Evolutionary conservation across 2,888 invertebrate genomes (phyloP), one percentile per base, ranked within the genome.

Genomic region (Ischnura elegans): DNA sequence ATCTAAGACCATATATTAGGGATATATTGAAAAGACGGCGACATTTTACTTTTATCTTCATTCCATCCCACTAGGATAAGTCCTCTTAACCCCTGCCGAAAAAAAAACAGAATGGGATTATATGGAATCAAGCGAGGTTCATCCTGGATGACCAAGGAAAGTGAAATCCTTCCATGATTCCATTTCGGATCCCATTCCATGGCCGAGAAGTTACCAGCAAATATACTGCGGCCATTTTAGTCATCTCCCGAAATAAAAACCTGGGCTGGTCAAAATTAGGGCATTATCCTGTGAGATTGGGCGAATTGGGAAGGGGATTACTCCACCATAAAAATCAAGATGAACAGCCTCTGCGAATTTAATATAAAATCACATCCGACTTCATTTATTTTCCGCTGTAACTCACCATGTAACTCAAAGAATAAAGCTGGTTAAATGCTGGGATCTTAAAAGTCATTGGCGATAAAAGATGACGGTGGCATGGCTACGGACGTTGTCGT

Each of bases 91-190:
- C 55, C 55, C 51, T 36, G 13, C 29, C 21, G n/a, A 76, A 90
- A 76, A 90, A 66, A 61, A 10, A 16, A n/a, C 21, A 36, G 61
- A 66, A n/a, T 13, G 16, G 61, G 90, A 90, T 90, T 90, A 90
- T 43, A 25, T 36, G 61, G 90, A 90, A 46, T 46, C 90, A 61
- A 55, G 90, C 61, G 55, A 90, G 61, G 42, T 90, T 61, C 55
- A 43, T 61, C 43, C 42, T 19, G 43, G 61, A 43, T n/a, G 61
- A 90, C n/a, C 61, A 29, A 36, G 90, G 43, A 55, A 66, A 61
- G 90, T 43, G 86, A n/a, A 86, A n/a, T 46, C n/a, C 90, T 36
- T 1, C 36, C 76, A 3, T 10, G 76, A 76, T 76, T 76, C 36
- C 36, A 13, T 36, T 10, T 1, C 10, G 19, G 51, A 51, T 51